Evolutionary conservation across 2,113 vertebrate species (phyloP).

Genomic region (Speoplatyrhinus poulsoni): DNA sequence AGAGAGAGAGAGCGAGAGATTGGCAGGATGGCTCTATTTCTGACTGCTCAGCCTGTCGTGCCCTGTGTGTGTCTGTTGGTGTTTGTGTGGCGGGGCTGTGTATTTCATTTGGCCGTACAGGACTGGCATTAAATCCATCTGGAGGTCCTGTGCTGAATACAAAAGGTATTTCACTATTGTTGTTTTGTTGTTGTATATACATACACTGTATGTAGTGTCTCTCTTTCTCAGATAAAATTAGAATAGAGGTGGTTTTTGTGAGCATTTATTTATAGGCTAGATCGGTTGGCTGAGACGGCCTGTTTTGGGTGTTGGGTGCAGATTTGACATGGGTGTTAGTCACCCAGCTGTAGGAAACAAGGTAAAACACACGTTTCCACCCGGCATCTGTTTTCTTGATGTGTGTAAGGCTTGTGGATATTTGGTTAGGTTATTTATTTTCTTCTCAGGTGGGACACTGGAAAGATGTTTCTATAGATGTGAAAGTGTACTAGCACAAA

Average conservation of each 20-base stretch:
- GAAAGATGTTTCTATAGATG: background rate
- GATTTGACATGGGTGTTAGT: conserved; percentile 26
- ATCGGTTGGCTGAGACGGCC: background rate
- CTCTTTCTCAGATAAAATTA: too few species aligned
- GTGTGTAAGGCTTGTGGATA: background rate
- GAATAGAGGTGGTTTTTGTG: background rate
- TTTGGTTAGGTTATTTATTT: conserved; percentile 2
- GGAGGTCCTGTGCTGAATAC: conserved; percentile 25
- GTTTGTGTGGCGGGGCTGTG: conserved; percentile 40
- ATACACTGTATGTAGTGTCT: background rate
- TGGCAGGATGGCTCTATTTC: conserved; percentile 63
- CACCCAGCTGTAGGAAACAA: conserved; percentile 1
- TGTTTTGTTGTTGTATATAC: background rate
- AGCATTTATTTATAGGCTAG: conserved; percentile 37
- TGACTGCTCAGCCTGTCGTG: conserved; percentile 48
- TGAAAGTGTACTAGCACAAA: too few species aligned
- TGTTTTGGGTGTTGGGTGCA: background rate
- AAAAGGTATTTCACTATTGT: conserved; percentile 48
- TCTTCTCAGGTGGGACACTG: background rate
- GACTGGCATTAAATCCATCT: conserved; percentile 19
- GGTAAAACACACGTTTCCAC: background rate
- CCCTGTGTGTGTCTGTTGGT: conserved; percentile 30
- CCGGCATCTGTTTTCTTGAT: background rate
- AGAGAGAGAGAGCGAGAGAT: conserved; percentile 14
- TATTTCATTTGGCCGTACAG: conserved; percentile 25